phyloP scores from a whole-genome alignment of 1,140 invertebrate genomes.

The Mercenaria mercenaria region DNA sequence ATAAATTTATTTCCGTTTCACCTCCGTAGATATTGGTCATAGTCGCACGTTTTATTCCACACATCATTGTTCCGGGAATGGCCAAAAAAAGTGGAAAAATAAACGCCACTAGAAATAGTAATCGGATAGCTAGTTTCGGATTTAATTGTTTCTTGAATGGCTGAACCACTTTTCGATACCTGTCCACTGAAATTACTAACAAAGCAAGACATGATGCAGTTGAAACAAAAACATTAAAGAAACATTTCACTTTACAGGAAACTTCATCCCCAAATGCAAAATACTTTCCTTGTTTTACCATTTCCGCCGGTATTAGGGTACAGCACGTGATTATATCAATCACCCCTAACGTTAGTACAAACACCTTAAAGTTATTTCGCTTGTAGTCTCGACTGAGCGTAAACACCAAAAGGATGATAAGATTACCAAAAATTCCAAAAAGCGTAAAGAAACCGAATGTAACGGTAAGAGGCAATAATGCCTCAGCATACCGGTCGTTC shows the following conservation, averaged over 20 bases:
- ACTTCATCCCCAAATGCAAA: constrained; percentile 34
- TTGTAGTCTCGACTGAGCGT: constrained; percentile 31
- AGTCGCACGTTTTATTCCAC: constrained; percentile 6
- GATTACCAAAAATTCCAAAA: constrained; percentile 37
- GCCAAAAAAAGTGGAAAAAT: constrained; percentile 24
- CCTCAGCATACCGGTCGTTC: constrained; percentile 45
- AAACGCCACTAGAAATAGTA: constrained; percentile 25
- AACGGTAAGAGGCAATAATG: constrained; percentile 32
- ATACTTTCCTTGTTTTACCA: constrained; percentile 49
- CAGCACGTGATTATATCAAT: constrained; percentile 50
- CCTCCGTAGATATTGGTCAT: constrained; percentile 25
- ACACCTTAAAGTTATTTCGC: constrained; percentile 55
- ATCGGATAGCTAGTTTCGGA: constrained; percentile 8
- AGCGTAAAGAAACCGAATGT: constrained; percentile 41
- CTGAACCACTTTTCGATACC: constrained; percentile 43
- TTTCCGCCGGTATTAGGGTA: constrained; percentile 55
- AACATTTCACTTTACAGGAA: constrained; percentile 55
- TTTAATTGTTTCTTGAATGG: constrained; percentile 58
- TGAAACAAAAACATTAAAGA: constrained; percentile 46
- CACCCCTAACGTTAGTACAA: constrained; percentile 43
- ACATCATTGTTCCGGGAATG: constrained; percentile 48
- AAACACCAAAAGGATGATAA: constrained; percentile 42
- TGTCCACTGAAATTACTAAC: constrained; percentile 49
- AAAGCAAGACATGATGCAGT: constrained; percentile 17
- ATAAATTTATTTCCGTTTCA: constrained; percentile 25